Base-by-base conservation (phyloP, 2,113 vertebrate species). In the Phylloscopus trochilus region DNA sequence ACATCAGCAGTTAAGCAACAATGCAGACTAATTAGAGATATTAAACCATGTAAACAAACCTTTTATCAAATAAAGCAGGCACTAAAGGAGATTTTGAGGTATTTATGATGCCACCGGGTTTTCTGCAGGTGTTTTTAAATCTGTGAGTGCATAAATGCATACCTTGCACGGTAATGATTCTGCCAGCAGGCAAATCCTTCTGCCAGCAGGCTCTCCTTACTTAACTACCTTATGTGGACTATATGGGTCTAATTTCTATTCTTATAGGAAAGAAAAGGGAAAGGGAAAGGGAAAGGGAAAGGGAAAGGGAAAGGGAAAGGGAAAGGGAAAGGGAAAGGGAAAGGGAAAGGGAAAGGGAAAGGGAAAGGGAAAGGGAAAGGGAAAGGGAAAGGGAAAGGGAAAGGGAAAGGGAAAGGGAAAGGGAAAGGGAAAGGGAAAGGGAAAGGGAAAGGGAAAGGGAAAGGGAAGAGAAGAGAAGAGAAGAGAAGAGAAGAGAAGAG, bases 21-120 rank as follows among this genome's bases (percentile, higher is more conserved):
- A 72, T 72, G 87, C 53, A 91, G 56, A 55, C 33, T 92, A 97
- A 96, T 96, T 97, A 93, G 87, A 96, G 84, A 63, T 64, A 93
- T 82, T 90, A 83, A 77, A 59, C 75, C 51, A 66, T 70, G 74
- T 91, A 97, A 96, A 91, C 83, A 96, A 79, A n/a, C 20, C 31
- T 91, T 70, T 93, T 93, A 68, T 90, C 64, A 70, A 78, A 66
- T 56, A 64, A 93, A 84, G 37, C 37, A 83, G 60, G 7, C 49
- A 81, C 26, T 56, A 74, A 89, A 94, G 52, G 49, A 90, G 41
- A 89, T 87, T 52, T 35, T 64, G 55, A 93, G 19, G 35, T 73
- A 83, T 79, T 91, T 79, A 72, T 30, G 56, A 21, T 81, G 69
- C 39, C 60, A 75, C 70, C 62, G 63, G 60, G 16, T 72, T 96